Conservation (phyloP, 1,140 invertebrate genomes). For the Catajapyx aquilonaris region DNA sequence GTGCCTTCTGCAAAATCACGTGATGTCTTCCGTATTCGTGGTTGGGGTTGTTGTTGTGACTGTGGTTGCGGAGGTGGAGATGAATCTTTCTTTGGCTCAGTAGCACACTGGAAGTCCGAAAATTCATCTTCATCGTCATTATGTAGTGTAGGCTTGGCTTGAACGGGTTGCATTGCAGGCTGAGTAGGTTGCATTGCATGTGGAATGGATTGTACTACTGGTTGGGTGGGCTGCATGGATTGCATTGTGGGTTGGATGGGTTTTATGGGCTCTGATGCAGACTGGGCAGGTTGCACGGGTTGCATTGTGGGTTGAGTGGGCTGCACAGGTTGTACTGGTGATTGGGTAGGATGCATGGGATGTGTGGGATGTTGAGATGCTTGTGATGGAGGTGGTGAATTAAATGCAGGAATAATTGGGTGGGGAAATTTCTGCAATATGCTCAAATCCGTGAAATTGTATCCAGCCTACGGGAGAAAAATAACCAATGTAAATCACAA, state of each 20-base stretch:
- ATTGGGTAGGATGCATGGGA: background rate
- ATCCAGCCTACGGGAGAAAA: slow-evolving; percentile 23
- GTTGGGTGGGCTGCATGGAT: background rate
- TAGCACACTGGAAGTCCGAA: slow-evolving; percentile 34
- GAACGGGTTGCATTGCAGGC: background rate
- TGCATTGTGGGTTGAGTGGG: background rate
- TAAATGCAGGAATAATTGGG: slow-evolving; percentile 29
- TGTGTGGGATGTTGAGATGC: slow-evolving; percentile 4
- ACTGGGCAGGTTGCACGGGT: no score
- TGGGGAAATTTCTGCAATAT: slow-evolving; percentile 27
- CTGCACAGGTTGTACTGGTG: background rate
- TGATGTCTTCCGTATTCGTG: background rate
- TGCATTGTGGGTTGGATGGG: no score
- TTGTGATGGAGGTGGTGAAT: slow-evolving; percentile 12
- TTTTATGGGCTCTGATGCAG: no score
- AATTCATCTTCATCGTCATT: slow-evolving; percentile 27
- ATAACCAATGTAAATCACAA: no score
- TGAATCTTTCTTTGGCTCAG: slow-evolving; percentile 6
- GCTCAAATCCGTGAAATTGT: slow-evolving; percentile 25
- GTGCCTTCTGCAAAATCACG: no score
- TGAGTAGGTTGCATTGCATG: background rate
- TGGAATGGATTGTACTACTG: background rate
- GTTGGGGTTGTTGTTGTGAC: background rate
- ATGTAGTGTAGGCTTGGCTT: background rate
- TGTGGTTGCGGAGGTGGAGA: background rate